Evolutionary conservation across 2,888 invertebrate genomes (phyloP), one percentile per base, ranked within the genome.

Genomic region (Caenorhabditis parvicauda): DNA sequence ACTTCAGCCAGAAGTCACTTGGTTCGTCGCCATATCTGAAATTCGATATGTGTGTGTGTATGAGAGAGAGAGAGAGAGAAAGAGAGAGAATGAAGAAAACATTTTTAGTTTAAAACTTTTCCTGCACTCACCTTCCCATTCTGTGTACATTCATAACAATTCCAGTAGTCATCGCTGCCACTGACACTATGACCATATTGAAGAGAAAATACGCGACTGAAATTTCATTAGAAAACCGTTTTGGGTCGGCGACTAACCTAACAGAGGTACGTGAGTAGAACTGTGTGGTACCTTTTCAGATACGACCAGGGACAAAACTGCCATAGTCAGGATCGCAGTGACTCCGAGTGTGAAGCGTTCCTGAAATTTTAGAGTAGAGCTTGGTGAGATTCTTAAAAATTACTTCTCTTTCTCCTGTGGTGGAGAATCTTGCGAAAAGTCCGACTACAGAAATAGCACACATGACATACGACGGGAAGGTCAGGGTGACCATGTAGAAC

Each of bases 401-500:
- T 7, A 76, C 76, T 48, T 72, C 72, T 56, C 75, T 35, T 61
- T 76, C 76, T n/a, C 75, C 73, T 6, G 74, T 76, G 0, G 75
- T 76, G 2, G 74, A 74, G 52, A 74, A 76, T 44, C 78, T 46
- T 9, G 78, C 78, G 48, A 75, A 78, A 21, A 78, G 58, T 22
- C 78, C 78, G 42, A 78, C 75, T 2, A 78, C 70, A 6, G 74
- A 74, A 46, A 75, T 75, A 9, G 74, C 72, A 38, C 75, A 75
- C 75, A 75, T 75, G 12, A 75, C 67, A 46, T 76, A 76, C 4
- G 70, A 70, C 7, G 78, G 78, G 48, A 78, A 75, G 1, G 77
- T 78, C 17, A 78, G 55, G 0, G 77, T 78, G 47, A 78, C 74
- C 74, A 78, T 74, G 61, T 78, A 78, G 58, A 78, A 78, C 0